Percentiles rank a stretch among this genome's conserved stretches.
phyloP scores from a whole-genome alignment of 2,888 invertebrate species.

The Heliothis peltigera region DNA sequence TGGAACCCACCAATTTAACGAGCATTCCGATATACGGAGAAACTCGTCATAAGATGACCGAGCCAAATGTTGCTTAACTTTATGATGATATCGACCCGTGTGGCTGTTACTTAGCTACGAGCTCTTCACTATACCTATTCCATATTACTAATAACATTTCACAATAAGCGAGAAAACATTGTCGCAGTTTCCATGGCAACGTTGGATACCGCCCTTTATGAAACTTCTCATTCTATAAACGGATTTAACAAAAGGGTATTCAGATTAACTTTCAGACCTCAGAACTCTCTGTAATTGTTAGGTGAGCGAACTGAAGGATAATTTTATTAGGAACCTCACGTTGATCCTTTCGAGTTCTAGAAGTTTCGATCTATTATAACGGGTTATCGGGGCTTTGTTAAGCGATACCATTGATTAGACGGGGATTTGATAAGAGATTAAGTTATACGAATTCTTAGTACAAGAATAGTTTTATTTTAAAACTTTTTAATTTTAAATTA shows the following conservation, averaged over 20 bases:
- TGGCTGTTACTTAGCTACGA: too few species aligned
- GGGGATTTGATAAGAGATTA: not conserved
- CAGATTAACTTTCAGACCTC: slow-evolving; percentile 45
- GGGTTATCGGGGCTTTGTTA: slow-evolving; percentile 25
- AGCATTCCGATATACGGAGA: too few species aligned
- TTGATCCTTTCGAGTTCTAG: slow-evolving; percentile 26
- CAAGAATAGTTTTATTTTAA: too few species aligned
- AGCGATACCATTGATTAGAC: slow-evolving; percentile 6
- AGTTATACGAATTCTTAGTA: not conserved
- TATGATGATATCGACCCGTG: too few species aligned
- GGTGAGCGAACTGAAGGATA: slow-evolving; percentile 42
- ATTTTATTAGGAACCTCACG: slow-evolving; percentile 37
- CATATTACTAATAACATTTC: not conserved
- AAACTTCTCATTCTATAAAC: slow-evolving; percentile 44
- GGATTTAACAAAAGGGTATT: slow-evolving; percentile 39
- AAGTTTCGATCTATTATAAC: slow-evolving; percentile 31
- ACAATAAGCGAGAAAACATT: not conserved
- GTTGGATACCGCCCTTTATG: slow-evolving; percentile 23
- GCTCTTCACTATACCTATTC: too few species aligned
- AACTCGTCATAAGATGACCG: too few species aligned
- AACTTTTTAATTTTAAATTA: too few species aligned
- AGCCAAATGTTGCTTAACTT: too few species aligned
- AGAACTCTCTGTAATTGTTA: slow-evolving; percentile 53
- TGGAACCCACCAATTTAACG: too few species aligned
- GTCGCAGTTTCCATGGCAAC: not conserved